Percentiles rank a stretch among this genome's conserved stretches.
Conservation (phyloP, 2,113 vertebrate species). For the Apteryx owenii region DNA sequence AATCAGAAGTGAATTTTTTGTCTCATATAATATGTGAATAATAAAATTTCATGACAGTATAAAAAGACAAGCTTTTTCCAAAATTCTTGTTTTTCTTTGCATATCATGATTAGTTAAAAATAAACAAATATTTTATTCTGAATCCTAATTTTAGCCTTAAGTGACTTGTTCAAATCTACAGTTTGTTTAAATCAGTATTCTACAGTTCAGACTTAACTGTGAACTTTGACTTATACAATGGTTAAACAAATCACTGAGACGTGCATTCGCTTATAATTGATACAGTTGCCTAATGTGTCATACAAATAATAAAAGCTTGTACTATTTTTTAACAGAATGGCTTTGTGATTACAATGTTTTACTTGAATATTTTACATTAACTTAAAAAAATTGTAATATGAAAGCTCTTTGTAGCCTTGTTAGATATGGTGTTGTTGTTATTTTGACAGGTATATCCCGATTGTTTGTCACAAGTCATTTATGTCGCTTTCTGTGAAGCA, state of each 20-base stretch:
- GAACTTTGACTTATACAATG: not conserved
- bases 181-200: not conserved
- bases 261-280: not conserved
- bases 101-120: not conserved
- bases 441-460: conserved; percentile 71
- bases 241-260: not conserved
- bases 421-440: not conserved
- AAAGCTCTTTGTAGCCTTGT: not conserved
- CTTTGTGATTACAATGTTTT: not conserved
- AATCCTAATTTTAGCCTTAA: not conserved
- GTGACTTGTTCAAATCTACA: not conserved
- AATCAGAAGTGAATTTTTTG: not conserved
- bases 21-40: not conserved
- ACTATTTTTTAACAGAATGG: not conserved
- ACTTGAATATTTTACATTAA: not conserved
- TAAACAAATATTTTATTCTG: not conserved
- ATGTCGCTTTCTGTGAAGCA: conserved; percentile 60
- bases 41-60: not conserved
- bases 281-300: not conserved
- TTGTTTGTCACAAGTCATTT: conserved; percentile 71
- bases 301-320: not conserved
- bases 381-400: not conserved
- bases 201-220: not conserved
- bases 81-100: not conserved
- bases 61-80: not conserved